Evolutionary conservation across 2,888 invertebrate genomes (phyloP).

Genomic region (Pheosia tremula): DNA sequence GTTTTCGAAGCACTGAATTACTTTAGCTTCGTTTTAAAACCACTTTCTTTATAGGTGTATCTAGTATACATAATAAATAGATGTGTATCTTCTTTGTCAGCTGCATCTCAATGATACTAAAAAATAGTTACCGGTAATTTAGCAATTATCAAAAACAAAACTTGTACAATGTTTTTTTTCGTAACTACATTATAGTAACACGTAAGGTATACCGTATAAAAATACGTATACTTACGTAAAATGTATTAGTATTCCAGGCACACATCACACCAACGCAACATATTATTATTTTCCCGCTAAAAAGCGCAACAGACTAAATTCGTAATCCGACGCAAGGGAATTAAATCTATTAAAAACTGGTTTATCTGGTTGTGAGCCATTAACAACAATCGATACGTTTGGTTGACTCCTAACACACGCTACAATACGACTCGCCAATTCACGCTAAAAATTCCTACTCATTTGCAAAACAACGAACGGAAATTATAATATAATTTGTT

Average conservation of each 20-base stretch:
- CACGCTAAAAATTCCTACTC: slow-evolving; percentile 18
- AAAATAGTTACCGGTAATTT: no score
- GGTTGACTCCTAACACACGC: slow-evolving; percentile 27
- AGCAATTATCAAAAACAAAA: no score
- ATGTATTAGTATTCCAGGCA: no score
- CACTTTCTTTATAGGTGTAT: no score
- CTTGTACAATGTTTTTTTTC: no score
- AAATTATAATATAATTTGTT: slow-evolving; percentile 17
- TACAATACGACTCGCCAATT: slow-evolving; percentile 18
- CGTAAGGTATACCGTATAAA: no score
- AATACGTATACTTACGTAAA: no score
- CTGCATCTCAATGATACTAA: no score
- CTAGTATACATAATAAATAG: no score
- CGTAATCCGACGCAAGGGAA: slow-evolving; percentile 50
- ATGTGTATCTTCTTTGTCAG: no score
- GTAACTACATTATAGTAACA: no score
- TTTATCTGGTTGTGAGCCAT: slow-evolving; percentile 50
- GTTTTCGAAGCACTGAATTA: neutral
- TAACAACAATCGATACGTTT: slow-evolving; percentile 41
- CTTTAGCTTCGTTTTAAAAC: neutral
- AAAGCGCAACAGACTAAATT: slow-evolving; percentile 9
- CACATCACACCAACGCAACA: no score
- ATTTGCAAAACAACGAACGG: slow-evolving; percentile 17
- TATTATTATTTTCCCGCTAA: neutral
- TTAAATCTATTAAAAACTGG: slow-evolving; percentile 48